Evolutionary conservation across 2,797 vertebrate species (phyloP).

Genomic region (Pelobates cultripes): DNA sequence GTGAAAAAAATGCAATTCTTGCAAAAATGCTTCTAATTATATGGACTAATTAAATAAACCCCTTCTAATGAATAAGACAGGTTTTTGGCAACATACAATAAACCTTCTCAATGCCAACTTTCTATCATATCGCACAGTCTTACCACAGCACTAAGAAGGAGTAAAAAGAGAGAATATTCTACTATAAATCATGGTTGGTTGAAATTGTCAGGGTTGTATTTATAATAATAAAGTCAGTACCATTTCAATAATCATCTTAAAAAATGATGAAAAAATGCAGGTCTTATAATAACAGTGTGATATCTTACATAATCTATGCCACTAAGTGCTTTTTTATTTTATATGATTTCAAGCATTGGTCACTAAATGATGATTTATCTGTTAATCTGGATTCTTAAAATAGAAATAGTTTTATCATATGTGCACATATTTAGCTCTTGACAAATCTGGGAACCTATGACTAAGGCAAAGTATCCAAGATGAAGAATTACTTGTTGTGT

Average conservation of each 20-base stretch:
- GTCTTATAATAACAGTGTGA: neutral
- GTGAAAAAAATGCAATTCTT: no score
- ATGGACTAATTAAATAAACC: no score
- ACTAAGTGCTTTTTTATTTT: conserved; percentile 1
- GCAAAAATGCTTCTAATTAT: no score
- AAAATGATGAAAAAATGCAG: neutral
- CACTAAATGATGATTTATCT: conserved; percentile 36
- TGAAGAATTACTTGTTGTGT: neutral
- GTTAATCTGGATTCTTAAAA: conserved; percentile 19
- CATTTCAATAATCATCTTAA: neutral
- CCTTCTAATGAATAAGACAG: no score
- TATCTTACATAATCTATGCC: neutral
- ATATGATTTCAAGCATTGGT: neutral
- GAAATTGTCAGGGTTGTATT: neutral
- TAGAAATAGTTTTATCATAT: conserved; percentile 37
- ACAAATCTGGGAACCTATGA: neutral
- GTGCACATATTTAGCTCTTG: conserved; percentile 18
- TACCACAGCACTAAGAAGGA: neutral
- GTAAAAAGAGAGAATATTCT: neutral
- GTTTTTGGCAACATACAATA: no score
- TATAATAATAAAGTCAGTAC: neutral
- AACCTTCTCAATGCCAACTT: no score
- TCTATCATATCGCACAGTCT: no score
- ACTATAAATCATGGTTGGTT: neutral
- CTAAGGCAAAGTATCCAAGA: neutral